phyloP scores from a whole-genome alignment of 2,113 vertebrate species.

The Collichthys lucidus region DNA sequence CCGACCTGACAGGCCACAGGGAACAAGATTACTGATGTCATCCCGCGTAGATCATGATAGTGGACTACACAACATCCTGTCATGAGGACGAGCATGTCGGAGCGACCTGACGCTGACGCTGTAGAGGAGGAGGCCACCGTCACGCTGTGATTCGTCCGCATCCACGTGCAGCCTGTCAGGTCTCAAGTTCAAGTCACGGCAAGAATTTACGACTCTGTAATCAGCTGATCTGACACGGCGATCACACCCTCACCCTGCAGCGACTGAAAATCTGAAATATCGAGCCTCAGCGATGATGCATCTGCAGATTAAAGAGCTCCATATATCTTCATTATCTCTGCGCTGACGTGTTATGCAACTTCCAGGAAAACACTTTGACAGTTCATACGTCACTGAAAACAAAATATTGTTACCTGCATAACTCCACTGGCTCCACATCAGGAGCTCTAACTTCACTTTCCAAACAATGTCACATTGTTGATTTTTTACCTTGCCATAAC shows the following conservation, averaged over 20 bases:
- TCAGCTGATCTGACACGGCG: too few species aligned
- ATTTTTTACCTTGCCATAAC: neutral
- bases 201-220: neutral
- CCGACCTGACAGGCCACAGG: too few species aligned
- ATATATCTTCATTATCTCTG: constrained; percentile 3
- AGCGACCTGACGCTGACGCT: too few species aligned
- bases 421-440: neutral
- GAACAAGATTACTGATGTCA: too few species aligned
- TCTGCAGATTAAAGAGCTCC: neutral
- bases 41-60: too few species aligned
- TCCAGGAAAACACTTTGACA: neutral
- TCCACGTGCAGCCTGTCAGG: too few species aligned
- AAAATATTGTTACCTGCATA: neutral
- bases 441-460: neutral
- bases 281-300: neutral
- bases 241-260: neutral
- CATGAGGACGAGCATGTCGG: too few species aligned
- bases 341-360: neutral
- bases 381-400: neutral
- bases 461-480: neutral
- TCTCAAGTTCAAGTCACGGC: neutral
- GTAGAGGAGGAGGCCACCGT: too few species aligned
- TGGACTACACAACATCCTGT: too few species aligned
- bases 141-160: too few species aligned
- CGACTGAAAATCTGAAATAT: neutral